phyloP scores from a whole-genome alignment of 2,797 vertebrate genomes.

The Scomberomorus guttatus region DNA sequence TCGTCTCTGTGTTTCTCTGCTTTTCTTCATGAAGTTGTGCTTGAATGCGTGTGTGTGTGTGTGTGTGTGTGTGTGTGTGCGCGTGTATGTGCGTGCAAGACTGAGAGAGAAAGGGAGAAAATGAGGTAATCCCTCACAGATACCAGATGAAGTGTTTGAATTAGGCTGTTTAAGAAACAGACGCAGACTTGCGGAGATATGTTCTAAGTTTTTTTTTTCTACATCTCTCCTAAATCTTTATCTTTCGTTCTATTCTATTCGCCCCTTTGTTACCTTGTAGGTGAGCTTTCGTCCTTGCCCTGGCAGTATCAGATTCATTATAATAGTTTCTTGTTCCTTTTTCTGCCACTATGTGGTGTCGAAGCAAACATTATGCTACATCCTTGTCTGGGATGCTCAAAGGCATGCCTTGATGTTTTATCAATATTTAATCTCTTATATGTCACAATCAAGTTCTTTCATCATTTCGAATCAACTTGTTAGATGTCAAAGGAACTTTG shows the following conservation, averaged over 20 bases:
- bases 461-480: background rate
- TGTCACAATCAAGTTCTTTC: background rate
- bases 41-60: background rate
- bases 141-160: constrained; percentile 10
- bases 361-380: constrained; percentile 23
- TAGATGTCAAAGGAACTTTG: background rate
- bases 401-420: background rate
- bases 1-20: background rate
- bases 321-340: constrained; percentile 36
- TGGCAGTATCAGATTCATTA: background rate
- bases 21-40: background rate
- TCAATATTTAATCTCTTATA: background rate
- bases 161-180: background rate
- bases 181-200: background rate
- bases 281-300: background rate
- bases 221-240: background rate
- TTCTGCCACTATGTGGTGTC: constrained; percentile 51
- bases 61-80: background rate
- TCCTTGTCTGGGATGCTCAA: background rate
- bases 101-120: background rate
- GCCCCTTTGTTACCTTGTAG: background rate
- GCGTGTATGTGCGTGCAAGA: background rate
- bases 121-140: background rate
- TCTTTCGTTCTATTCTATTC: background rate
- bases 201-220: background rate